Percentiles rank a stretch among this genome's conserved stretches.
Evolutionary conservation across 2,113 vertebrate species (phyloP).

Genomic region (Sinocyclocheilus grahami): DNA sequence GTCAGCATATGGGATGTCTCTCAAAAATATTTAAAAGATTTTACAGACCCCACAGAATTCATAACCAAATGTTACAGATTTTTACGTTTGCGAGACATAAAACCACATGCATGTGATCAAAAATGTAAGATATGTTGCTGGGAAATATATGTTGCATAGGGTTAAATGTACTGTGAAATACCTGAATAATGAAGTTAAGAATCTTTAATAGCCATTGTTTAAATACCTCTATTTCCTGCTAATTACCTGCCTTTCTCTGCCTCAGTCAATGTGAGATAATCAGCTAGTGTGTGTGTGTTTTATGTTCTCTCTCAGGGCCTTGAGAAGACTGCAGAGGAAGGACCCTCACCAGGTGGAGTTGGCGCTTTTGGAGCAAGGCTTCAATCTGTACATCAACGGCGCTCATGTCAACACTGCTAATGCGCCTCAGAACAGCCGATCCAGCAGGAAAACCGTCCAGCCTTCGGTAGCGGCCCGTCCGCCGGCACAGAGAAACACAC

Average conservation of each 20-base stretch:
- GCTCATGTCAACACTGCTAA: slow-evolving; percentile 79
- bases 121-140: neutral
- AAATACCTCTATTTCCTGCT: neutral
- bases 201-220: neutral
- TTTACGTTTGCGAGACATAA: neutral
- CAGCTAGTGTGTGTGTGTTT: neutral
- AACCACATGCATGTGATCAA: neutral
- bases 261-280: neutral
- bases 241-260: neutral
- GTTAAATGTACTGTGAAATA: neutral
- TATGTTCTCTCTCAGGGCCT: slow-evolving; percentile 71
- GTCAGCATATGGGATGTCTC: neutral
- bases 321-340: slow-evolving; percentile 81
- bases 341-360: slow-evolving; percentile 79
- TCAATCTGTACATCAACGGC: slow-evolving; percentile 94
- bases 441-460: slow-evolving; percentile 59
- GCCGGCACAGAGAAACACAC: slow-evolving; percentile 62
- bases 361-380: slow-evolving; percentile 89
- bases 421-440: slow-evolving; percentile 56
- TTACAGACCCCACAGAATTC: neutral
- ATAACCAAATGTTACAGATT: neutral
- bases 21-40: neutral
- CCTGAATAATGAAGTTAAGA: neutral
- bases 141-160: neutral
- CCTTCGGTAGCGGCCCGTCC: slow-evolving; percentile 53